phyloP scores from a whole-genome alignment of 2,113 vertebrate species.

The Sus scrofa region DNA sequence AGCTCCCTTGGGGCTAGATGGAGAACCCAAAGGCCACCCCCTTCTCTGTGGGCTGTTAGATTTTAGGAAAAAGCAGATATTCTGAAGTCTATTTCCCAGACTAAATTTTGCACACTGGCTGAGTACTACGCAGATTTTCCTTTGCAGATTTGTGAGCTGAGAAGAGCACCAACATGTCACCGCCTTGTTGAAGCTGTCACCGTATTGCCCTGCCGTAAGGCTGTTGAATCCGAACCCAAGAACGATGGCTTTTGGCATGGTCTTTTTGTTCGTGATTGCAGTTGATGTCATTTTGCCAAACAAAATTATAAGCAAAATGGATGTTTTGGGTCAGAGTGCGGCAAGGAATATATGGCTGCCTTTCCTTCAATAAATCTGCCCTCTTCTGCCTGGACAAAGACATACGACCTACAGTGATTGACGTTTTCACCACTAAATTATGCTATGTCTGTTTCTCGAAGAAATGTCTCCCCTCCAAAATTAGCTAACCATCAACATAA shows the following conservation, averaged over 20 bases:
- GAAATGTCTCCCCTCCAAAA: slow-evolving; percentile 95
- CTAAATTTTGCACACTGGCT: neutral
- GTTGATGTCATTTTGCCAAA: slow-evolving; percentile 97
- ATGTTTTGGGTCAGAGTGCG: slow-evolving; percentile 93
- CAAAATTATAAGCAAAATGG: slow-evolving; percentile 96
- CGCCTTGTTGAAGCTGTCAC: slow-evolving; percentile 75
- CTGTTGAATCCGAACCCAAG: slow-evolving; percentile 80
- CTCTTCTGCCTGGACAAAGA: slow-evolving; percentile 91
- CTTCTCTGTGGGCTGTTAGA: neutral
- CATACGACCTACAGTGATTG: slow-evolving; percentile 93
- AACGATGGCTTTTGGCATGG: slow-evolving; percentile 88
- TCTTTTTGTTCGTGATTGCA: slow-evolving; percentile 90
- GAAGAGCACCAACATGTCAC: slow-evolving; percentile 66
- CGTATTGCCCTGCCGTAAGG: slow-evolving; percentile 67
- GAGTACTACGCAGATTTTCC: neutral
- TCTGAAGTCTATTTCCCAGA: neutral
- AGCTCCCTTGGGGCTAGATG: fast-evolving
- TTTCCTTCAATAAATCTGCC: slow-evolving; percentile 97
- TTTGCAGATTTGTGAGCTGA: slow-evolving; percentile 70
- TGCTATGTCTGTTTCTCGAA: slow-evolving; percentile 92
- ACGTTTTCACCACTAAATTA: slow-evolving; percentile 96
- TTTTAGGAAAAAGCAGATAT: neutral
- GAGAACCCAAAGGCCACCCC: no score
- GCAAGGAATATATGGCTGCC: slow-evolving; percentile 94
- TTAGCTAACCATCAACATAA: slow-evolving; percentile 96